Base-by-base conservation (phyloP, 2,888 invertebrate species). In the Oegoconia quadripuncta region DNA sequence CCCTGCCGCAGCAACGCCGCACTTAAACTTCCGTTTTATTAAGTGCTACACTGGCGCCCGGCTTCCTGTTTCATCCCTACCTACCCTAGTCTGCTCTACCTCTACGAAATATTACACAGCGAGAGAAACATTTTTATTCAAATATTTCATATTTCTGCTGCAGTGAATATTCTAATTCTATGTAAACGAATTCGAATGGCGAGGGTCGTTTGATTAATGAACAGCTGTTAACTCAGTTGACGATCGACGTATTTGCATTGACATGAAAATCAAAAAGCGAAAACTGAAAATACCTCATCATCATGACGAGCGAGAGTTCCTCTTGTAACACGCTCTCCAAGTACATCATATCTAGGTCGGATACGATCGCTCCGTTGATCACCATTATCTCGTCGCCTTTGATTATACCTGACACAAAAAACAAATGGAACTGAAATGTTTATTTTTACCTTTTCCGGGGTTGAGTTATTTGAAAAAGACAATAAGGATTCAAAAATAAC, bases 321-420 rank as follows among this genome's bases (percentile, higher is more conserved):
- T 98, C 97, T 83, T 97, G 97, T 58, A 98, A 90, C 50, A 98
- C 95, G 72, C 96, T 96, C 86, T 98, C 98, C 75, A 98, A 91
- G 90, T 97, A 98, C 95, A 98, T 98, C 98, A 98, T 98, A 91
- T 98, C 98, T 88, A 98, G 91, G 89, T 98, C 98, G 69, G 97
- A 96, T 58, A 98, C 97, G 79, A 98, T 96, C 63, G 97, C 97
- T 54, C 97, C 97, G 89, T 98, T 98, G 88, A 98, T 97, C 80
- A 98, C 97, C 94, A 98, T 96, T 81, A 98, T 97, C 90, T 98
- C 98, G 88, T 98, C 98, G 66, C 97, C 95, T 89, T 97, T 96
- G 83, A 97, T 96, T 76, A 98, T 94, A 72, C 98, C 98, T 98
- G 89, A 58, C 80, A 68, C 64, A 74, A 68, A 76, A 70, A 72